Evolutionary conservation across 2,113 vertebrate genomes (phyloP).

Genomic region (Emydocephalus ijimae): DNA sequence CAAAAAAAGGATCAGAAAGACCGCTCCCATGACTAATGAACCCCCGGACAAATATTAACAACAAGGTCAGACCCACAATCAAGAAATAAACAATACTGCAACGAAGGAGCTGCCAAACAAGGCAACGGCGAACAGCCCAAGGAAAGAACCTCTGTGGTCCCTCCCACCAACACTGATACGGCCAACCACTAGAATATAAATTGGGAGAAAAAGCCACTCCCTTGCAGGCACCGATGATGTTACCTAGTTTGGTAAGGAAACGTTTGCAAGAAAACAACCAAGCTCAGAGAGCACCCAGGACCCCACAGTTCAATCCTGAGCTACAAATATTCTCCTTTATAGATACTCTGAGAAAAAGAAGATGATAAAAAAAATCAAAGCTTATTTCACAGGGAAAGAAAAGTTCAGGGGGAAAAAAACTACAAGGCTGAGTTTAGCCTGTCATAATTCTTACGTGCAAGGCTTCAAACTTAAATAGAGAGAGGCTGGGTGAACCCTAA

Average conservation of each 20-base stretch:
- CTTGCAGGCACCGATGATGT: background rate
- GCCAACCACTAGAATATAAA: too few species aligned
- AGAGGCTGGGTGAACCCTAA: constrained; percentile 31
- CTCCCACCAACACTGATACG: too few species aligned
- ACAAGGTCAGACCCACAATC: too few species aligned
- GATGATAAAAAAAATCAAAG: background rate
- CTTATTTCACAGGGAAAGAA: background rate
- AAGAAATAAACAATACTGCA: too few species aligned
- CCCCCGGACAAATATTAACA: too few species aligned
- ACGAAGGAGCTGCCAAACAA: too few species aligned
- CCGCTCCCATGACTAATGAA: too few species aligned
- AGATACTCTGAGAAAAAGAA: background rate
- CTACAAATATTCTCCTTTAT: background rate
- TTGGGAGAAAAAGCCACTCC: background rate
- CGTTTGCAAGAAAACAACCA: background rate
- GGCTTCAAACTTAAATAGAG: constrained; percentile 30
- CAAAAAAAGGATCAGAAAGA: too few species aligned
- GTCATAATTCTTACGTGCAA: background rate
- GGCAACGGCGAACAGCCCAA: too few species aligned
- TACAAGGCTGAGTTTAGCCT: background rate
- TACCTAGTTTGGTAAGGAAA: background rate
- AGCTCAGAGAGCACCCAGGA: background rate
- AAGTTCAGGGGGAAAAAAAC: background rate
- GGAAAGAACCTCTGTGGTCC: too few species aligned
- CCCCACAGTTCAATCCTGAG: background rate